Evolutionary conservation across 2,797 vertebrate genomes (phyloP).

Genomic region (Melanotaenia trifasciata): DNA sequence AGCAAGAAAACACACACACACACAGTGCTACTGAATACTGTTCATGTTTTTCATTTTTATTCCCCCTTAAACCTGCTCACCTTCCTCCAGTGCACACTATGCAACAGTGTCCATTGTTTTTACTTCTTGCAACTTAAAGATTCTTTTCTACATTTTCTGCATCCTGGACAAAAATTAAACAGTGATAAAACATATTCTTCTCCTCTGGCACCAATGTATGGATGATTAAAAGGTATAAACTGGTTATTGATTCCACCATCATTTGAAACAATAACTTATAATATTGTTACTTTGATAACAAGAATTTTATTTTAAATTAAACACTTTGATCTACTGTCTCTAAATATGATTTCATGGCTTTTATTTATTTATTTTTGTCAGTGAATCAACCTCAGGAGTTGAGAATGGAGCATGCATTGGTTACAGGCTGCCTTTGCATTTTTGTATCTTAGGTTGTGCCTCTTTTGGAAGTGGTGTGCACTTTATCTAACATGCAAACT

Average conservation of each 20-base stretch:
- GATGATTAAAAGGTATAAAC: not conserved
- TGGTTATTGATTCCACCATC: not conserved
- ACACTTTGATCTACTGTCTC: not conserved
- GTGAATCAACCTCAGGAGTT: not conserved
- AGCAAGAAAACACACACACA: conserved; percentile 48
- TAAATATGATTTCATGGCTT: no score
- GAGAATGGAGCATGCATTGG: not conserved
- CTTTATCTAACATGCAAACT: no score
- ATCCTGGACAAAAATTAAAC: not conserved
- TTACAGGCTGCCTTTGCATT: not conserved
- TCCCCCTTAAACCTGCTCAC: conserved; percentile 35
- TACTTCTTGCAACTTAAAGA: conserved; percentile 18
- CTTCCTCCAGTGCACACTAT: conserved; percentile 56
- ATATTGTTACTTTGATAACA: not conserved
- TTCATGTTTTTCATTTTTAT: conserved; percentile 15
- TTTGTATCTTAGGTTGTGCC: not conserved
- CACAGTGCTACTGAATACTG: conserved; percentile 21
- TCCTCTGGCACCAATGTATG: not conserved
- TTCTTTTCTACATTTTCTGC: not conserved
- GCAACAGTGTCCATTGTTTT: conserved; percentile 61
- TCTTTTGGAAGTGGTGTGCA: no score
- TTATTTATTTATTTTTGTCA: not conserved
- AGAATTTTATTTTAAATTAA: not conserved
- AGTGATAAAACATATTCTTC: not conserved
- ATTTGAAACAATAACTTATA: not conserved